phyloP scores from a whole-genome alignment of 2,888 invertebrate species.

The Celastrina argiolus region DNA sequence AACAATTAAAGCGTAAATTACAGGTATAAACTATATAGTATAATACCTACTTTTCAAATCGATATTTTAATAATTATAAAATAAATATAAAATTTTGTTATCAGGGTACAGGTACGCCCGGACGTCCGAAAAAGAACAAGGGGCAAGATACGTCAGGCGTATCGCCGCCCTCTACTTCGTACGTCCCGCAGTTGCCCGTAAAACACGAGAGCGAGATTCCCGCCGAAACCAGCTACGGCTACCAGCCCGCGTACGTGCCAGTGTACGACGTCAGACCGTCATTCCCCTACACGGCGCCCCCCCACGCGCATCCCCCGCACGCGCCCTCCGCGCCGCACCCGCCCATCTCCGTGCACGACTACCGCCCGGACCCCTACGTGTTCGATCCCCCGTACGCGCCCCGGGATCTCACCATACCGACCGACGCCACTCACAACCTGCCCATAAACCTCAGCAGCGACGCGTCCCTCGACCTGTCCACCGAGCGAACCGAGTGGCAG shows the following conservation, averaged over 20 bases:
- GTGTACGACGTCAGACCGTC: constrained; percentile 41
- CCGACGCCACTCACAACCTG: constrained; percentile 58
- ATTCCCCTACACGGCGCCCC: constrained; percentile 36
- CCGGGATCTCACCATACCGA: constrained; percentile 52
- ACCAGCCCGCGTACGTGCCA: constrained; percentile 49
- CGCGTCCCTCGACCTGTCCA: constrained; percentile 65
- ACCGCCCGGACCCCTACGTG: constrained; percentile 58
- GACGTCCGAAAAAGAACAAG: constrained; percentile 69
- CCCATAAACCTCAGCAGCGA: constrained; percentile 74
- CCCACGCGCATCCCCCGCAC: constrained; percentile 43
- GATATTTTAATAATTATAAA: constrained; percentile 5
- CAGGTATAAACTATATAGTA: constrained; percentile 51
- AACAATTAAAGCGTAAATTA: constrained; percentile 69
- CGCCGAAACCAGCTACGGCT: constrained; percentile 47
- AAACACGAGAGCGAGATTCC: constrained; percentile 57
- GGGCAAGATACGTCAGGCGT: constrained; percentile 51
- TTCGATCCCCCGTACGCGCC: constrained; percentile 53
- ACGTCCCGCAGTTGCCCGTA: constrained; percentile 45
- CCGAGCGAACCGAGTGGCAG: constrained; percentile 62
- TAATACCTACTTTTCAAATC: no score
- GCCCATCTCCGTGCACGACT: constrained; percentile 47
- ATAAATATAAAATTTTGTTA: constrained; percentile 1
- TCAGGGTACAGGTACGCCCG: constrained; percentile 63
- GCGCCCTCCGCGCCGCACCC: constrained; percentile 42
- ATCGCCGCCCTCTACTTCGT: constrained; percentile 64